Evolutionary conservation across 1,140 invertebrate genomes (phyloP).

Genomic region (Dreissena polymorpha): DNA sequence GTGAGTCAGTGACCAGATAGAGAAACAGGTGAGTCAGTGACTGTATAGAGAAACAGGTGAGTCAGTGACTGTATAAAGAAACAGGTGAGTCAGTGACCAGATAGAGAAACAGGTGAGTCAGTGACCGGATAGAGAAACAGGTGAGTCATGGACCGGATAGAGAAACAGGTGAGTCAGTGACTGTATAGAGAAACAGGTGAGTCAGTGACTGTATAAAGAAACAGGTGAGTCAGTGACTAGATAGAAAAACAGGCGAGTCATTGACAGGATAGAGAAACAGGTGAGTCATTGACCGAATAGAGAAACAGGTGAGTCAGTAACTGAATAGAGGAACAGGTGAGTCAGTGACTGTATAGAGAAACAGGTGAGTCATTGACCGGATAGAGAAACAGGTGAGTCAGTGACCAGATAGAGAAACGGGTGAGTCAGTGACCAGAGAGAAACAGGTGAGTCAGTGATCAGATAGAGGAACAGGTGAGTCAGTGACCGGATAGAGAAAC

Average conservation of each 20-base stretch:
- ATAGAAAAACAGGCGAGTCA: too few species aligned
- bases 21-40: slow-evolving; percentile 60
- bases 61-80: too few species aligned
- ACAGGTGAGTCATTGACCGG: too few species aligned
- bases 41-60: slow-evolving; percentile 77
- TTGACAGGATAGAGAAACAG: neutral
- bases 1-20: neutral
- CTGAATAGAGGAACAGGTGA: neutral
- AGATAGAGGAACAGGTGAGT: slow-evolving; percentile 67
- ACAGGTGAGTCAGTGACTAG: too few species aligned
- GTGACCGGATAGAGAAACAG: neutral
- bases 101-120: slow-evolving; percentile 76
- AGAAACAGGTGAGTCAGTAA: slow-evolving; percentile 71
- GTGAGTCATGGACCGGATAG: slow-evolving; percentile 69
- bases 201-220: too few species aligned
- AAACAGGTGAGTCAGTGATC: too few species aligned
- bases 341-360: too few species aligned
- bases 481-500: too few species aligned
- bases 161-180: too few species aligned
- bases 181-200: slow-evolving; percentile 76
- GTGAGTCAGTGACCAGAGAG: too few species aligned
- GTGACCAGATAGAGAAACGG: too few species aligned
- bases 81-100: slow-evolving; percentile 64
- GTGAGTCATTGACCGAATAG: slow-evolving; percentile 54
- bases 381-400: too few species aligned